phyloP scores from a whole-genome alignment of 2,113 vertebrate genomes.

The Otocyon megalotis region DNA sequence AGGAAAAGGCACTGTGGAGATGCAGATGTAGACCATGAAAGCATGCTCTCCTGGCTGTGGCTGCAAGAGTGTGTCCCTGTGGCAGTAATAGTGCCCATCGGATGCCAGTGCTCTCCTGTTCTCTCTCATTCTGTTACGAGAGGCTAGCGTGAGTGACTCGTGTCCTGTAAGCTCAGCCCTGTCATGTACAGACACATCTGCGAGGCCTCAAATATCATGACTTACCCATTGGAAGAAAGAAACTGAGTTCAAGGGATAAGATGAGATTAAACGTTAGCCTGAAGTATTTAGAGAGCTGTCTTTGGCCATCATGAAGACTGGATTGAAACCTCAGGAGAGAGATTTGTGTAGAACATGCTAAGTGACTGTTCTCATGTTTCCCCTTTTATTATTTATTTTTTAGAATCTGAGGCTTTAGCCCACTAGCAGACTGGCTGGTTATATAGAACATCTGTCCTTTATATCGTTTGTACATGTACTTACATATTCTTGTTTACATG shows the following conservation, averaged over 20 bases:
- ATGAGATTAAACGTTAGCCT: background rate
- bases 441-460: rapidly evolving
- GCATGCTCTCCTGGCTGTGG: background rate
- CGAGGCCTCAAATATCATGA: background rate
- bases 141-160: rapidly evolving
- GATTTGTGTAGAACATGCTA: background rate
- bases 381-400: background rate
- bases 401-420: background rate
- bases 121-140: rapidly evolving
- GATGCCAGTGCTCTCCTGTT: rapidly evolving
- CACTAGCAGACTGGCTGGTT: too few species aligned
- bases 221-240: background rate
- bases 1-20: background rate
- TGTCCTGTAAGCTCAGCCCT: background rate
- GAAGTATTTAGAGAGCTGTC: background rate
- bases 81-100: rapidly evolving
- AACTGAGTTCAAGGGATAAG: background rate
- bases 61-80: rapidly evolving
- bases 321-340: background rate
- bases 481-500: background rate
- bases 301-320: too few species aligned
- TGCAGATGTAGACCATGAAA: rapidly evolving
- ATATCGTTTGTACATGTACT: rapidly evolving
- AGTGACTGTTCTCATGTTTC: background rate
- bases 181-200: rapidly evolving